Percentiles rank a stretch among this genome's conserved stretches.
phyloP scores from a whole-genome alignment of 2,797 vertebrate species.

The Neopelma chrysocephalum region DNA sequence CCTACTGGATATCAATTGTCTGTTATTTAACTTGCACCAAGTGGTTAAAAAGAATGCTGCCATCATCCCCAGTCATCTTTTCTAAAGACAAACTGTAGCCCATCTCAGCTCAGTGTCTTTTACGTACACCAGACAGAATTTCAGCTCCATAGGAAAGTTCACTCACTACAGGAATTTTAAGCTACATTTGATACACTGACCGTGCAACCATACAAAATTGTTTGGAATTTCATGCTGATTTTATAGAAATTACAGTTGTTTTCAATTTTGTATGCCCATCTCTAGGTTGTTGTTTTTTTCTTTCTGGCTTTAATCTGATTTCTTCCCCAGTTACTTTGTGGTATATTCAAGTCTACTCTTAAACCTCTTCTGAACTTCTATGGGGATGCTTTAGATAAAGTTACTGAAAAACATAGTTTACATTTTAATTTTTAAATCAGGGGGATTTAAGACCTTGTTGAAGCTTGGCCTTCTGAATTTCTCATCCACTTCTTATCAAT shows the following conservation, averaged over 20 bases:
- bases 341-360: constrained; percentile 13
- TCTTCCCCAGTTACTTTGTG: constrained; percentile 34
- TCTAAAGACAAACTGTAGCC: background rate
- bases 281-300: background rate
- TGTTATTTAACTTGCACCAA: background rate
- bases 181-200: constrained; percentile 45
- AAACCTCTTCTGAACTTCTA: constrained; percentile 6
- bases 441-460: background rate
- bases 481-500: background rate
- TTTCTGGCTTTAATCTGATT: constrained; percentile 37
- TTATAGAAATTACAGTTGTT: constrained; percentile 60
- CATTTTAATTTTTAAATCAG: background rate
- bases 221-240: constrained; percentile 66
- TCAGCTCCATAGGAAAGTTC: background rate
- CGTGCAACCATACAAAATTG: constrained; percentile 47
- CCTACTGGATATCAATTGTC: background rate
- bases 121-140: background rate
- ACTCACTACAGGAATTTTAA: constrained; percentile 29
- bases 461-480: background rate
- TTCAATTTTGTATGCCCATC: constrained; percentile 37
- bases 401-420: background rate
- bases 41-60: background rate
- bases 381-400: constrained; percentile 4
- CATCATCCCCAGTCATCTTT: background rate
- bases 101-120: background rate